phyloP scores from a whole-genome alignment of 2,888 invertebrate genomes.

The Leptothorax acervorum region DNA sequence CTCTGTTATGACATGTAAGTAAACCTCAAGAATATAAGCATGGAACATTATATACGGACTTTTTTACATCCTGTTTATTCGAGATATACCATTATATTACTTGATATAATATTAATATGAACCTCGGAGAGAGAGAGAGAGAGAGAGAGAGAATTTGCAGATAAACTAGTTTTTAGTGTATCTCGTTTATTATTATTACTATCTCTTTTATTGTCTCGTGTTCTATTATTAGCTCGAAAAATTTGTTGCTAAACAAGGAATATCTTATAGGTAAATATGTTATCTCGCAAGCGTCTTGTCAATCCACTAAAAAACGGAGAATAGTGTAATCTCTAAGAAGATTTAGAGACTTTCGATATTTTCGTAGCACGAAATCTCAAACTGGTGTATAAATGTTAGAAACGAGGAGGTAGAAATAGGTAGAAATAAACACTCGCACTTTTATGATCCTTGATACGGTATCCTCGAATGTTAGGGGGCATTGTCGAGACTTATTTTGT shows the following conservation, averaged over 20 bases:
- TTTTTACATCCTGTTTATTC: not conserved
- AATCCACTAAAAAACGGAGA: not conserved
- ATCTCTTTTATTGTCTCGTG: not conserved
- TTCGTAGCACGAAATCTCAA: not conserved
- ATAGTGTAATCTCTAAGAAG: not conserved
- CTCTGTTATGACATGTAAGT: not conserved
- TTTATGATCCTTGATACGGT: slow-evolving; percentile 21
- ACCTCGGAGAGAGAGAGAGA: not conserved
- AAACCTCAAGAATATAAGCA: not conserved
- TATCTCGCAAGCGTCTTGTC: not conserved
- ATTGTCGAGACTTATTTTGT: slow-evolving; percentile 63
- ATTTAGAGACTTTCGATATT: not conserved
- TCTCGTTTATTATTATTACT: not conserved
- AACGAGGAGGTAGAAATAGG: not conserved
- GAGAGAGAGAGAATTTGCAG: not conserved
- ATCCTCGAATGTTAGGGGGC: slow-evolving; percentile 31
- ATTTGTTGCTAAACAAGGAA: not conserved
- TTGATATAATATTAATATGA: not conserved
- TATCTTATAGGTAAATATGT: not conserved
- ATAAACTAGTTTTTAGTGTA: not conserved
- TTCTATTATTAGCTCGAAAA: not conserved
- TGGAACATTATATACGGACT: not conserved
- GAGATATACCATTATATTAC: not conserved
- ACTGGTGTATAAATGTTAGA: not conserved
- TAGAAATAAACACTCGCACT: slow-evolving; percentile 30